Evolutionary conservation across 2,888 invertebrate genomes (phyloP), one percentile per base, ranked within the genome.

Genomic region (Augochlorella aurata): DNA sequence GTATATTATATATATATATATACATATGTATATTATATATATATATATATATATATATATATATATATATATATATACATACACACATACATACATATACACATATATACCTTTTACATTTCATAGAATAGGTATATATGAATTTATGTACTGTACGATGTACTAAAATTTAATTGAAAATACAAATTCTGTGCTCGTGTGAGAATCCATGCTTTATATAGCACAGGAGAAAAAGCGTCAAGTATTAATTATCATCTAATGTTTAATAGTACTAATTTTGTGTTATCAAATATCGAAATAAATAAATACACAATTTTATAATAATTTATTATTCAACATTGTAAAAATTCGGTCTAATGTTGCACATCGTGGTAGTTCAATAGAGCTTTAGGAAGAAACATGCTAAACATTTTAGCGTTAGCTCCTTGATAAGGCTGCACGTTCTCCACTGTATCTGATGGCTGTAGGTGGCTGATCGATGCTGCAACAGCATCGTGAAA

Each of bases 221-320:
- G 88, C 81, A 87, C 82, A 88, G 79, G 75, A 88, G 85, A 74
- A 79, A 81, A 84, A 87, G 69, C 73, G 85, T 84, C 85, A 79
- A 79, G 69, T 87, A 70, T 79, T 88, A 84, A 70, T 79, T 88
- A 84, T 78, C 78, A 65, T 86, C 82, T 89, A 87, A 82, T 67
- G 69, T 87, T 87, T 88, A 88, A 87, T 88, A 89, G 89, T 89
- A 89, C 88, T 90, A 90, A 90, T 89, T 90, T 90, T 80, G 85
- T 89, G 86, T 90, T 84, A 84, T 85, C 84, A 90, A 88, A 89
- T 89, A 90, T 90, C 90, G 89, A 93, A 88, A 93, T 92, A 93
- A 93, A 93, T 93, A 93, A 93, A 93, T 93, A 93, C 91, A 92
- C 90, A 93, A 91, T 92, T 93, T 93, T 90, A 91, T 92, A 91